Percentiles rank a stretch among this genome's conserved stretches.
These are phyloP conservation scores for Palythoa heliodiscus DNA, from an alignment of 92 coral and sea anemone species.

Conservation along the genomic window DNA sequence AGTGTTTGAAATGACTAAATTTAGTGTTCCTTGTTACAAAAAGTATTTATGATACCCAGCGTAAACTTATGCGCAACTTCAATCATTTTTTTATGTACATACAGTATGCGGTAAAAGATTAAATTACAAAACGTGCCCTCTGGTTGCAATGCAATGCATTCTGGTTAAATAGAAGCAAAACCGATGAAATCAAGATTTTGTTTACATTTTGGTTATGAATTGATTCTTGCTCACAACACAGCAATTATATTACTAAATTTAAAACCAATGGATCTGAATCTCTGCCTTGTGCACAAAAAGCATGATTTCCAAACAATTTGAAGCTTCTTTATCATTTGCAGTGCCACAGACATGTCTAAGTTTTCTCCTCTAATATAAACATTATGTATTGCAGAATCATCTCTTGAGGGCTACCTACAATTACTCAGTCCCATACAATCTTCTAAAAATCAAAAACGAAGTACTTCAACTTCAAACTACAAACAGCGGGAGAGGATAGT, in stretches of 20 bases:
- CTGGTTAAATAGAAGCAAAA: neutral
- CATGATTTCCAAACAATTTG: neutral
- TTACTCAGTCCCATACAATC: constrained; percentile 27
- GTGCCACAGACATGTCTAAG: neutral
- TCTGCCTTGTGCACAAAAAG: neutral
- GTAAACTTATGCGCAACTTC: neutral
- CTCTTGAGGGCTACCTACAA: constrained; percentile 46
- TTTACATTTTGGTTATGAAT: neutral
- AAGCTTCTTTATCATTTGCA: neutral
- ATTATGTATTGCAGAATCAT: constrained; percentile 25
- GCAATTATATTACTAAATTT: neutral
- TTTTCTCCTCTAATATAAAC: too few species aligned
- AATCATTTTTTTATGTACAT: neutral
- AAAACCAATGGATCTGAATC: constrained; percentile 1
- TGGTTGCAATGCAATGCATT: neutral
- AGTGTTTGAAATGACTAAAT: too few species aligned
- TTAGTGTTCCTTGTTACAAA: neutral
- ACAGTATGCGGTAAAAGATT: too few species aligned
- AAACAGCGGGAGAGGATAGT: constrained; percentile 48
- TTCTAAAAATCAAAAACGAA: constrained; percentile 22
- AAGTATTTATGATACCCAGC: neutral
- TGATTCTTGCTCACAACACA: neutral
- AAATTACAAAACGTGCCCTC: neutral
- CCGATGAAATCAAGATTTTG: neutral
- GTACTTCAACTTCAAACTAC: constrained; percentile 42